Base-by-base conservation (phyloP, 2,113 vertebrate genomes). In the Thymallus thymallus region DNA sequence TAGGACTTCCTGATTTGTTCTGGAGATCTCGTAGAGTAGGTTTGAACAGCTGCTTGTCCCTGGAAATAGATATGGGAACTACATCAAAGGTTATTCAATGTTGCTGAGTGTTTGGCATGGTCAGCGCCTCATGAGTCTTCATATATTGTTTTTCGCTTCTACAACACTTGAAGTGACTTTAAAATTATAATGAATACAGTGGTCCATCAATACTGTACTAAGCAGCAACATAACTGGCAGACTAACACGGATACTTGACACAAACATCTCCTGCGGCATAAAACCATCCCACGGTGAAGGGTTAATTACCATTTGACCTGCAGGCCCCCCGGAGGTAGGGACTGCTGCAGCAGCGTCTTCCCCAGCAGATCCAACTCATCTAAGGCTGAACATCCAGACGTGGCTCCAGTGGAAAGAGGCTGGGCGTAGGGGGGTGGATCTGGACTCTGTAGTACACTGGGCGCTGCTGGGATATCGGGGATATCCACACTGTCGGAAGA, bases 311-410 rank as follows among this genome's bases (percentile, higher is more conserved):
- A 99, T 92, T 96, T 96, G 88, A 99, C 93, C 91, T 98, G 96
- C 13, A 95, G 94, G 30, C 93, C 93, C 77, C 95, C 96, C 1
- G 97, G 96, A 73, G 98, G 98, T 81, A 99, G 89, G 0, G 97
- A 97, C 90, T 99, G 96, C 86, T 98, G 96, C 78, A 99, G 85
- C 69, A 99, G 92, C 0, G 95, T 94, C 89, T 98, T 99, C 69
- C 98, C 98, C 83, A 99, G 91, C 72, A 96, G 89, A 80, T 99
- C 98, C 77, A 99, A 91, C 86, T 97, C 96, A 7, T 97, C 96
- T 83, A 98, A 88, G 68, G 95, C 96, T 0, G 94, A 96, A 81
- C 89, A 93, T 0, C 85, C 85, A 0, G 89, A 80, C 0, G 82
- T 73, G 56, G 90, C 84, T 60, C 79, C 81, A 7, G 82, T 64